Conservation (phyloP, 2,113 vertebrate genomes). For the Columba livia region DNA sequence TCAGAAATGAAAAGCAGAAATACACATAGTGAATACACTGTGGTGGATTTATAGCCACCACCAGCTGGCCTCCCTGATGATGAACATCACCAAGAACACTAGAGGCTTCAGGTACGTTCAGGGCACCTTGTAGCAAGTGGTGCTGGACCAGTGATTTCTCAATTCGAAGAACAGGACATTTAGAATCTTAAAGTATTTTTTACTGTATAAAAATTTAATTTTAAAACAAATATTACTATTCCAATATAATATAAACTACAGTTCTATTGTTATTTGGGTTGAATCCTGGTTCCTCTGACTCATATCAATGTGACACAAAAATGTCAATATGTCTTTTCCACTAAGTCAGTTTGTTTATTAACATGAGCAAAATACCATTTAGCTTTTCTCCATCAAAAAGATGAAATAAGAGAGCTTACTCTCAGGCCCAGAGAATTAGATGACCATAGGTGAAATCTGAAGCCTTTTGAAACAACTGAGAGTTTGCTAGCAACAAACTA, state of each 20-base stretch:
- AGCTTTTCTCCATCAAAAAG: background rate
- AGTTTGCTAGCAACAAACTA: background rate
- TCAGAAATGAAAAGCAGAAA: background rate
- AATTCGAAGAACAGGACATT: background rate
- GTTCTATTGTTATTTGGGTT: background rate
- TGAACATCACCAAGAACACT: background rate
- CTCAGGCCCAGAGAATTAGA: background rate
- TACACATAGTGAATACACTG: background rate
- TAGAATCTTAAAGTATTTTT: background rate
- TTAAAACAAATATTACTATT: background rate
- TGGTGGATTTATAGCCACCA: background rate
- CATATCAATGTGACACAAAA: background rate
- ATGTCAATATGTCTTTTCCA: background rate
- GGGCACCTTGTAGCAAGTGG: background rate
- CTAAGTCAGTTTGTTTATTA: background rate
- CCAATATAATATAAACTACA: background rate
- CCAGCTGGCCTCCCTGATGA: background rate
- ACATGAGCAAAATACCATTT: background rate
- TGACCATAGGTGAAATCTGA: background rate
- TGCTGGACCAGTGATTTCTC: background rate
- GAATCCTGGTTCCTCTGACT: background rate
- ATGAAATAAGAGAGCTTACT: background rate
- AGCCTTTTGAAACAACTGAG: background rate
- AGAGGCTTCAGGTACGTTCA: background rate
- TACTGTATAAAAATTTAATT: background rate